Base-by-base conservation (phyloP, 2,113 vertebrate genomes). In the Saccopteryx bilineata region DNA sequence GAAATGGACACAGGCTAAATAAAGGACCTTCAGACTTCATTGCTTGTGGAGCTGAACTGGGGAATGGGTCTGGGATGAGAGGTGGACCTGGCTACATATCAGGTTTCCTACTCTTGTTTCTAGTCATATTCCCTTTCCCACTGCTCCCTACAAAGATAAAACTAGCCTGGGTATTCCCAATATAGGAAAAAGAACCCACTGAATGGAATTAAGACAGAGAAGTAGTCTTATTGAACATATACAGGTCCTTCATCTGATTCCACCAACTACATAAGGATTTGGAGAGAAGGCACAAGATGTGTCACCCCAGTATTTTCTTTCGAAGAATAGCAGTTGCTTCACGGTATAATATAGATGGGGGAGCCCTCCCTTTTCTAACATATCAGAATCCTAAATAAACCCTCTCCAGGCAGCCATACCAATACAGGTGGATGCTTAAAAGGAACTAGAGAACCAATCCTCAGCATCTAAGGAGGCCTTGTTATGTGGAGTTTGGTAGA, bases 1-100 rank as follows among this genome's bases (percentile, higher is more conserved):
- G 86, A 93, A 95, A 95, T 0, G 69, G 80, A 76, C 68, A 60
- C 60, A 93, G 71, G 71, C 5, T 19, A 96, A 91, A 96, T 19
- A 96, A 91, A 96, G 68, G 46, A 74, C 75, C 23, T 89, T 80
- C 12, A 66, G 74, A 92, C 48, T 69, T 85, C 28, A 91, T 31
- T 71, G 60, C 58, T 66, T 69, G n/a, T 71, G 58, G 50, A 80
- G 21, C 14, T 52, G 48, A 81, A 72, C 63, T 48, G 14, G 54
- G 60, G 60, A 80, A 75, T 31, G 31, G 15, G 19, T 31, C 61
- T 80, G 63, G 54, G 80, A 68, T 1, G 12, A 94, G 69, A 82
- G 5, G 26, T 3, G 2, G 74, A 28, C 50, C 12, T 39, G 21
- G 33, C 15, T 54, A 76, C 46, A 56, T 24, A 92, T 33, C n/a